Base-by-base conservation (phyloP, 2,113 vertebrate genomes). In the Romanogobio albipinnatus region DNA sequence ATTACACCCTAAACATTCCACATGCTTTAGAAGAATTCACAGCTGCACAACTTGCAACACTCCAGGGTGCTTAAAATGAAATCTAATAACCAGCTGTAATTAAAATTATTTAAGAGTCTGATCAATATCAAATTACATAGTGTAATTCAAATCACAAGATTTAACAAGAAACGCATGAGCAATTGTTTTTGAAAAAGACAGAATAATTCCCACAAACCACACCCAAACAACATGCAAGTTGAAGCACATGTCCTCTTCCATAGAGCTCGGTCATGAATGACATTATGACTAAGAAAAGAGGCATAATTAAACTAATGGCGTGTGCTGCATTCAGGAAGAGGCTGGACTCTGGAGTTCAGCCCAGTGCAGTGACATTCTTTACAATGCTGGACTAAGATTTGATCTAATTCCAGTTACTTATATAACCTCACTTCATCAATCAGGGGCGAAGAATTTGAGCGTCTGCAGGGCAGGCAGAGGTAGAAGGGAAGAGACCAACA, bases 401-500 rank as follows among this genome's bases (percentile, higher is more conserved):
- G 26, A 81, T 49, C 78, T 68, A 81, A 64, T 51, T 81, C 61
- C 79, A 51, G 61, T 36, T 10, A 81, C 43, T 81, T 81, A 81
- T 36, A 68, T 81, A 81, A 66, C 33, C 49, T 66, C 14, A 58
- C 43, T 77, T 77, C 19, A 66, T 81, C 56, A 51, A 43, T 49
- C 24, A 81, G 79, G 24, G 61, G 36, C 0, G 8, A 77, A 53
- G 49, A 36, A 77, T 83, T 47, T 39, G 43, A 75, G 82, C 24
- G 26, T 84, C 71, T 85, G 88, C 85, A 89, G 85, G 86, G 81
- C 85, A 91, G 88, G 90, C 88, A 90, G 82, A 83, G 14, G 74
- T 17, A 59, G 70, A 59, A 75, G 73, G 24, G 36, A 84, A 29
- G 24, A 66, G 17, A 74, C 26, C 13, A 86, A 85, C 59, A 85